These are phyloP conservation scores for Schizopygopsis pylzovi DNA, from an alignment of 2,797 vertebrate genomes.

Conservation along the genomic window DNA sequence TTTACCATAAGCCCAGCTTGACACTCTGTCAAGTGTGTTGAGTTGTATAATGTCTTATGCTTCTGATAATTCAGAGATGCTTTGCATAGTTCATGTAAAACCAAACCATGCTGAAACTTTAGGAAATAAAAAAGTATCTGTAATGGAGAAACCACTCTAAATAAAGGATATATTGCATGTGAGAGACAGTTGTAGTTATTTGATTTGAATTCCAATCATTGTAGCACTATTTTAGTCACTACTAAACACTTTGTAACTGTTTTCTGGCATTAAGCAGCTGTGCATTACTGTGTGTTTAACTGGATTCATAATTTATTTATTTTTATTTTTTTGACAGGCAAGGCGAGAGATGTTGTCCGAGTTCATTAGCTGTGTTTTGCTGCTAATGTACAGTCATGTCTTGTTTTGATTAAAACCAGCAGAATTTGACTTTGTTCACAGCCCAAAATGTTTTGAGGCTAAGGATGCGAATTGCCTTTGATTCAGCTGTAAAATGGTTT, in stretches of 20 bases:
- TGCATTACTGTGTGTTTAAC: background rate
- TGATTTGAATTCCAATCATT: background rate
- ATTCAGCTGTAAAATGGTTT: constrained; percentile 35
- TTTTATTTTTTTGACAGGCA: background rate
- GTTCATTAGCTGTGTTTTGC: constrained; percentile 39
- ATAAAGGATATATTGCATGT: background rate
- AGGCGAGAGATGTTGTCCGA: constrained; percentile 22
- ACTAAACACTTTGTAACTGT: background rate
- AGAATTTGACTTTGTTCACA: constrained; percentile 46
- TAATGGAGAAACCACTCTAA: background rate
- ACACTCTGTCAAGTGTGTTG: constrained; percentile 3
- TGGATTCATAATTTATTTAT: background rate
- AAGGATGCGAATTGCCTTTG: constrained; percentile 47
- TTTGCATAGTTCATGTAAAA: background rate
- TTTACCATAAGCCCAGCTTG: background rate
- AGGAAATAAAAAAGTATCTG: background rate
- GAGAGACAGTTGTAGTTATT: background rate
- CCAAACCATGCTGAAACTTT: background rate
- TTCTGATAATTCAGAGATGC: background rate
- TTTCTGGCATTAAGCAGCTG: background rate
- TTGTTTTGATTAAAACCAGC: constrained; percentile 53
- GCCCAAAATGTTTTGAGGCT: constrained; percentile 44
- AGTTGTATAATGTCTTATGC: background rate
- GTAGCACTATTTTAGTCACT: background rate
- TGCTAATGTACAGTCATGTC: constrained; percentile 37